phyloP scores from a whole-genome alignment of 2,797 vertebrate genomes.

The Triplophysa bombifrons region DNA sequence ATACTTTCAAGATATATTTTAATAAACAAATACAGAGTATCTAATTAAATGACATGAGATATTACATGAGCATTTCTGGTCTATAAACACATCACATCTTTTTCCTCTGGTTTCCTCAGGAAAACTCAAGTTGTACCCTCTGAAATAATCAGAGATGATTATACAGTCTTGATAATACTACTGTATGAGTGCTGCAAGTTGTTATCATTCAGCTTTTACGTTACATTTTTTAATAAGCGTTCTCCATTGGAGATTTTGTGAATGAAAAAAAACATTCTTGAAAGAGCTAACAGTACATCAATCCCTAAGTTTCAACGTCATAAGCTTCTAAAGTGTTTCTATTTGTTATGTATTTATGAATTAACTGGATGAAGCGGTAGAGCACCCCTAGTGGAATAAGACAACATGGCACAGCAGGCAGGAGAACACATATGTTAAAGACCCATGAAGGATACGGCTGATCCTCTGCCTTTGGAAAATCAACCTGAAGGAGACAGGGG shows the following conservation, averaged over 20 bases:
- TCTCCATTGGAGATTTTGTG: conserved; percentile 17
- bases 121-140: neutral
- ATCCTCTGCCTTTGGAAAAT: conserved; percentile 77
- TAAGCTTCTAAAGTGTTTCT: conserved; percentile 45
- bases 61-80: neutral
- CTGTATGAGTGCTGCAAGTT: neutral
- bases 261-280: neutral
- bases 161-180: too few species aligned
- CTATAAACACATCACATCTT: too few species aligned
- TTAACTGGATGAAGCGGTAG: conserved; percentile 63
- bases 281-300: neutral
- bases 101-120: too few species aligned
- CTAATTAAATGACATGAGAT: neutral
- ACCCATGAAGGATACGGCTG: conserved; percentile 84
- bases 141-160: too few species aligned
- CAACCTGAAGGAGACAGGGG: conserved; percentile 67
- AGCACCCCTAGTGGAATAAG: conserved; percentile 73
- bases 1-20: neutral
- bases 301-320: conserved; percentile 54
- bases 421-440: conserved; percentile 74
- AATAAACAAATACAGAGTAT: neutral
- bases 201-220: neutral
- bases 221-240: neutral
- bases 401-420: conserved; percentile 74
- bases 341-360: conserved; percentile 32